phyloP scores from a whole-genome alignment of 2,888 invertebrate genomes.

The Scaptomyza flava region DNA sequence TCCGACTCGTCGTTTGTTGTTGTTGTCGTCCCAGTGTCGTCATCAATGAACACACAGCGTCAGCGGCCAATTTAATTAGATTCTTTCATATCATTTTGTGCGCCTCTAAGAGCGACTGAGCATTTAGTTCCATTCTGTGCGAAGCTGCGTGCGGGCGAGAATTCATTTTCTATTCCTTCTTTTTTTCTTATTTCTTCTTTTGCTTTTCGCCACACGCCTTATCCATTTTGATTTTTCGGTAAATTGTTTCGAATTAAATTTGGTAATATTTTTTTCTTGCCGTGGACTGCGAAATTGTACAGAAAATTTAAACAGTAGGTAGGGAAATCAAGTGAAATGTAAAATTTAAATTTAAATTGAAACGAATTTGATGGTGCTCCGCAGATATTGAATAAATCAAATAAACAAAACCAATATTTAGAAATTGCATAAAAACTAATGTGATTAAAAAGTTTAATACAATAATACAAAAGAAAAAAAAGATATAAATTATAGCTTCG shows the following conservation, averaged over 20 bases:
- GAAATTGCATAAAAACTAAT: no score
- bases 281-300: slow-evolving; percentile 6
- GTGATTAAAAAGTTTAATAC: no score
- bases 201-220: slow-evolving; percentile 16
- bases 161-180: slow-evolving; percentile 9
- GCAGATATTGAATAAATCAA: no score
- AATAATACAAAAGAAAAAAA: no score
- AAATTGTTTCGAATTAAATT: slow-evolving; percentile 21
- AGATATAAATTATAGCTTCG: neutral
- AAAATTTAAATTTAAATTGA: neutral
- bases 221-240: slow-evolving; percentile 13
- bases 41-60: slow-evolving; percentile 55
- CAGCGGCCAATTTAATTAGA: slow-evolving; percentile 49
- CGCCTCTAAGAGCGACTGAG: slow-evolving; percentile 18
- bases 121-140: slow-evolving; percentile 66
- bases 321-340: neutral
- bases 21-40: slow-evolving; percentile 64
- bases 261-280: neutral
- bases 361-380: neutral
- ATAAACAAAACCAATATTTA: no score
- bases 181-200: neutral
- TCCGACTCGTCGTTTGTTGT: slow-evolving; percentile 21
- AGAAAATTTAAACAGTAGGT: slow-evolving; percentile 3
- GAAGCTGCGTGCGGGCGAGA: slow-evolving; percentile 70
- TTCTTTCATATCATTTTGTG: slow-evolving; percentile 27